phyloP scores from a whole-genome alignment of 2,113 vertebrate genomes.

The Antechinus stuartii region DNA sequence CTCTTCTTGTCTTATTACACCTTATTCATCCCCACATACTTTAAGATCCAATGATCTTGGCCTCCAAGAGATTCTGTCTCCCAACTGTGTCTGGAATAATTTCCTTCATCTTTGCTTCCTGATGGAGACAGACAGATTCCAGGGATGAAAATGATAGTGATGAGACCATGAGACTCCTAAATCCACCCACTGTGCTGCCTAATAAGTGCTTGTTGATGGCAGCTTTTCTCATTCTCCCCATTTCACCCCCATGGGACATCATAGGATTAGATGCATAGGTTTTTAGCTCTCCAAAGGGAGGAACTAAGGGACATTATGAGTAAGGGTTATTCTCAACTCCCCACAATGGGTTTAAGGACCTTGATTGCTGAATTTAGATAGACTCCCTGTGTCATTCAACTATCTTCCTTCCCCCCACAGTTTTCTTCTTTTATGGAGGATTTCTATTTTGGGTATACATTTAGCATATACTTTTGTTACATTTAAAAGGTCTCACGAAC shows the following conservation, averaged over 20 bases:
- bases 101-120: too few species aligned
- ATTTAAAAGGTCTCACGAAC: neutral
- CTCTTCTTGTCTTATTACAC: too few species aligned
- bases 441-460: neutral
- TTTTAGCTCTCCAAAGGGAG: neutral
- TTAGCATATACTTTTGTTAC: neutral
- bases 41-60: too few species aligned
- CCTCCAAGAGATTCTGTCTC: too few species aligned
- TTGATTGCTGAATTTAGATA: neutral
- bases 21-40: too few species aligned
- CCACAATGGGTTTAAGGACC: neutral
- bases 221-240: neutral
- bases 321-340: neutral
- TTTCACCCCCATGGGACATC: neutral
- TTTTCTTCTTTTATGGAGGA: neutral
- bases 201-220: neutral
- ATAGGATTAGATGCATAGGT: neutral
- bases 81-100: too few species aligned
- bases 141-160: too few species aligned
- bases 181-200: neutral
- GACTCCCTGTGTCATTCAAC: neutral
- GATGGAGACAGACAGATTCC: too few species aligned
- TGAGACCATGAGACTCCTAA: too few species aligned
- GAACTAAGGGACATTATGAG: neutral
- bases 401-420: fast-evolving